Evolutionary conservation across 2,888 invertebrate species (phyloP), one percentile per base, ranked within the genome.

Genomic region (Ectobius pallidus): DNA sequence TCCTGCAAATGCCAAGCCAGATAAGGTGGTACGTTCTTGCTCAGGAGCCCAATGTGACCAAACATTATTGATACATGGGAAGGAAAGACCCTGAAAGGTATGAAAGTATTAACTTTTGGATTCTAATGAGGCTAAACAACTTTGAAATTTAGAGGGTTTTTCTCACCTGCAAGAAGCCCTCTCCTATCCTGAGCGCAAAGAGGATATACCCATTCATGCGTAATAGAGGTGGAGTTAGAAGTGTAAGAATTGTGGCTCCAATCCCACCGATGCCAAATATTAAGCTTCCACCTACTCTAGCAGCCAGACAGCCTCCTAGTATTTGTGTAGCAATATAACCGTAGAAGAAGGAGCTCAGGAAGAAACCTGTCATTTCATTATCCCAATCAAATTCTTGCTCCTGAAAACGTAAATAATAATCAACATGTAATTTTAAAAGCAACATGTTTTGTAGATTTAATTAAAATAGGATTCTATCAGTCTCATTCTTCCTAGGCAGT

Each of bases 331-430:
- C 82, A 72, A 95, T 88, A 83, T 96, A 96, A 0, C 95, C 95
- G 80, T 94, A 95, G 85, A 96, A 96, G 83, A 96, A 96, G 0
- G 94, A 92, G 79, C 94, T 93, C 68, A 96, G 83, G 34, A 96
- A 88, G 69, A 92, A 83, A 0, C 95, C 95, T 82, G 92, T 92
- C 46, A 90, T 87, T 80, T 89, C 89, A 0, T 91, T 87, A 78
- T 90, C 90, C 95, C 95, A 95, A 75, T 91, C 88, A 79, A 94
- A 94, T 79, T 94, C 93, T 77, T 87, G 89, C n/a, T 85, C 84
- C 89, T 91, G 84, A 34, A 34, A 34, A n/a, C n/a, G n/a, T n/a
- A n/a, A n/a, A n/a, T n/a, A n/a, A n/a, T n/a, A n/a, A n/a, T n/a
- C n/a, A n/a, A n/a, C n/a, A n/a, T n/a, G n/a, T n/a, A n/a, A n/a